A percentile compares a stretch with the other conserved stretches of the same genome.
Conservation (phyloP, 2,113 vertebrate genomes). For the Corydoras maculifer region DNA sequence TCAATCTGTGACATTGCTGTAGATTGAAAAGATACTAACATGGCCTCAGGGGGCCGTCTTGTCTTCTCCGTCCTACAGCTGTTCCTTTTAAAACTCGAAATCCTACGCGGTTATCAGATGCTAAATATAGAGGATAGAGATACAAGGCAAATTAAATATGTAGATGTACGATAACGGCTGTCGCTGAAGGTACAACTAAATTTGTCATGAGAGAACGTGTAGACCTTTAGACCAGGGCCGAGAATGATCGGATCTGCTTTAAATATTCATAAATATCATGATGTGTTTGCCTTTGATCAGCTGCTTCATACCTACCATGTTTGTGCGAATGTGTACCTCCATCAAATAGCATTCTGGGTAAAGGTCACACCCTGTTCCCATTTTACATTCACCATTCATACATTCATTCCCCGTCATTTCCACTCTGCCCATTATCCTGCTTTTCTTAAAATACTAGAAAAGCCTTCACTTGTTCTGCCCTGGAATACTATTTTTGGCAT, state of each 20-base stretch:
- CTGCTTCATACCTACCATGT: not conserved
- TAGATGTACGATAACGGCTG: not conserved
- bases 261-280: not conserved
- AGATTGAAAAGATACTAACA: no score
- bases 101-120: no score
- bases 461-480: no score
- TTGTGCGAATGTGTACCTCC: constrained; percentile 1
- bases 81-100: no score
- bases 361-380: constrained; percentile 12
- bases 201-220: not conserved
- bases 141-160: not conserved
- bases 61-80: no score
- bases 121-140: no score
- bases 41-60: no score
- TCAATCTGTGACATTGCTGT: no score
- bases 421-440: no score
- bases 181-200: not conserved
- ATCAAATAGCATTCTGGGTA: constrained; percentile 7
- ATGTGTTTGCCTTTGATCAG: constrained; percentile 5
- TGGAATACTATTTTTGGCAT: not conserved
- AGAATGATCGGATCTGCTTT: not conserved
- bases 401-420: no score
- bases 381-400: constrained; percentile 1
- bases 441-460: no score
- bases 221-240: not conserved